Evolutionary conservation across 2,113 vertebrate genomes (phyloP), one percentile per base, ranked within the genome.

Genomic region (Gymnarchus niloticus): DNA sequence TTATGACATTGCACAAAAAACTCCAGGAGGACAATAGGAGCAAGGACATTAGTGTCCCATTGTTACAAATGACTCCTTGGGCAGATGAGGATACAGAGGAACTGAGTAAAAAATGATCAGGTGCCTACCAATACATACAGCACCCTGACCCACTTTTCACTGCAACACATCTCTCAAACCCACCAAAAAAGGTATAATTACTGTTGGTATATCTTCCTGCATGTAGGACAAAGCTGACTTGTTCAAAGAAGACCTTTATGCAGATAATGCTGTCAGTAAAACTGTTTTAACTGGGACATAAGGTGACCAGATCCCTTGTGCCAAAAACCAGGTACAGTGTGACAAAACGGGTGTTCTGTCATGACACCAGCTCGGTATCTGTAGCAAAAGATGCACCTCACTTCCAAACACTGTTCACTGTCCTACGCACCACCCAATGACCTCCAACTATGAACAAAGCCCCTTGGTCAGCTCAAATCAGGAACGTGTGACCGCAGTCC

Each of bases 41-140:
- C 65, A 73, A 87, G 88, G 90, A 93, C 89, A 90, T 90, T 87
- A 86, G 88, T 92, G 93, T 85, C 65, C 8, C 49, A 46, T 85
- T 84, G 83, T 69, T 69, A 69, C 61, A 69, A 69, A 33, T 33
- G 61, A 69, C 61, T 69, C 61, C 61, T 33, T 73, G 28, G 41
- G 65, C 65, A 73, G 65, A 41, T 73, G 33, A 73, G 65, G 65
- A 41, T 41, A 73, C 14, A 65, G 65, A 33, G 65, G 65, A 41
- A 37, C 14, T 19, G 33, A 78, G 46, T 48, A 78, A 78, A 78
- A 12, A 48, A 41, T 54, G 46, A 48, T 9, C 65, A 73, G 33
- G 14, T 73, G 12, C 33, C 33, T 73, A 73, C 65, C 41, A 33
- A 19, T 73, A 73, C 7, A 33, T 33, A 41, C 65, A 19, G 28